Evolutionary conservation across 1,140 invertebrate species (phyloP).

Genomic region (Zophobas atratus): DNA sequence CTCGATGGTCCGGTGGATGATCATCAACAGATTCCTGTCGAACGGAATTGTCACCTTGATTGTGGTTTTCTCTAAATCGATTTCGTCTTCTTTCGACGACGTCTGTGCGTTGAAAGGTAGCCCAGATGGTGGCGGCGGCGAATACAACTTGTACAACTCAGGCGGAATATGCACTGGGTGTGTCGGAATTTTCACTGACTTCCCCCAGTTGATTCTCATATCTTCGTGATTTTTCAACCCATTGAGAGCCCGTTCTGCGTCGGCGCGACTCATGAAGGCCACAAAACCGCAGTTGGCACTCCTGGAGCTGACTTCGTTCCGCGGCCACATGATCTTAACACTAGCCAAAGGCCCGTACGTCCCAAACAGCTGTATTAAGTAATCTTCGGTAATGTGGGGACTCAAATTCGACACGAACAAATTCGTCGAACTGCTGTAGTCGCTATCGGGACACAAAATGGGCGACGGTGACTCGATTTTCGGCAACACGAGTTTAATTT

Average conservation of each 20-base stretch:
- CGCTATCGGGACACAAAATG: slow-evolving; percentile 70
- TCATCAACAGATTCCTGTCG: slow-evolving; percentile 73
- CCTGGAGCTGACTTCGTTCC: slow-evolving; percentile 64
- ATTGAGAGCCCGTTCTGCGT: slow-evolving; percentile 87
- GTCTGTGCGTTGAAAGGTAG: slow-evolving; percentile 98
- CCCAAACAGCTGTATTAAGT: slow-evolving; percentile 91
- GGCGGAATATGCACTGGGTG: slow-evolving; percentile 98
- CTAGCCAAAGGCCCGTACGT: slow-evolving; percentile 90
- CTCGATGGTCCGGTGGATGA: slow-evolving; percentile 99
- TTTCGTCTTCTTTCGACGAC: slow-evolving; percentile 81
- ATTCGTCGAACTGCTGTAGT: slow-evolving; percentile 90
- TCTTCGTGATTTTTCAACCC: slow-evolving; percentile 91
- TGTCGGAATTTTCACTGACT: slow-evolving; percentile 92
- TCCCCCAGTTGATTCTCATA: slow-evolving; percentile 99
- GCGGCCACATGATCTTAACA: slow-evolving; percentile 95
- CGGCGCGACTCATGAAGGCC: slow-evolving; percentile 91
- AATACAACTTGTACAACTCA: slow-evolving; percentile 84
- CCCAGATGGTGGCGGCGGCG: slow-evolving; percentile 86
- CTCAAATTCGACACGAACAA: slow-evolving; percentile 91
- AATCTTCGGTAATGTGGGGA: slow-evolving; percentile 87
- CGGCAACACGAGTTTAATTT: slow-evolving; percentile 22
- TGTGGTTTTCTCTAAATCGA: slow-evolving; percentile 88
- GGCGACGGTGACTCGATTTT: slow-evolving; percentile 41
- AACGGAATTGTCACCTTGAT: slow-evolving; percentile 96
- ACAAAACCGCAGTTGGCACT: slow-evolving; percentile 89